phyloP scores from a whole-genome alignment of 2,797 vertebrate genomes.

The Champsocephalus gunnari region DNA sequence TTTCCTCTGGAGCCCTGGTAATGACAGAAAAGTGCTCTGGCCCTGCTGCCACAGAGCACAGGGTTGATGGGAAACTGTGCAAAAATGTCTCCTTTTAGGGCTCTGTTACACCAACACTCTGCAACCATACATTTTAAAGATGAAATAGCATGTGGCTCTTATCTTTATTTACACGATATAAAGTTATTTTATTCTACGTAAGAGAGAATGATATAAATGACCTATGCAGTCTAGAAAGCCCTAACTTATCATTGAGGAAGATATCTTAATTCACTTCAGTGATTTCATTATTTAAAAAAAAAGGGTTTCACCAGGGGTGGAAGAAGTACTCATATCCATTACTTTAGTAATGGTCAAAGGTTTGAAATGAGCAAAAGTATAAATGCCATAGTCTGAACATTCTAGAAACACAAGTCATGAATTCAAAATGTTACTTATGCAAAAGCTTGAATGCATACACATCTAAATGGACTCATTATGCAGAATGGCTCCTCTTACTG shows the following conservation, averaged over 20 bases:
- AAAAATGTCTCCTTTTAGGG: constrained; percentile 78
- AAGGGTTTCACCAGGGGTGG: background rate
- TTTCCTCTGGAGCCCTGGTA: constrained; percentile 70
- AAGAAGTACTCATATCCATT: too few species aligned
- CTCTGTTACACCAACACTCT: constrained; percentile 65
- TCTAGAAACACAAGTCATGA: too few species aligned
- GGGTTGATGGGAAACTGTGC: constrained; percentile 73
- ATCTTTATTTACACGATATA: constrained; percentile 73
- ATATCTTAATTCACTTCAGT: constrained; percentile 19
- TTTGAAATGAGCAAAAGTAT: too few species aligned
- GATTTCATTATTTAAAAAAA: constrained; percentile 13
- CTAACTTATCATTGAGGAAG: constrained; percentile 40
- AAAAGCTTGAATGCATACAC: too few species aligned
- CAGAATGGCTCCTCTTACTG: too few species aligned
- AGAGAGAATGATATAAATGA: constrained; percentile 47
- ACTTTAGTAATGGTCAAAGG: too few species aligned
- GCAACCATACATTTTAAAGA: constrained; percentile 67
- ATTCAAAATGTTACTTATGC: too few species aligned
- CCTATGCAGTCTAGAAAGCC: constrained; percentile 30
- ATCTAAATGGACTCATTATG: too few species aligned
- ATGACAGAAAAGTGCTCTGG: constrained; percentile 77
- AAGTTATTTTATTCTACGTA: constrained; percentile 42
- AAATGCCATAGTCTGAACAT: too few species aligned
- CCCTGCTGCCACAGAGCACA: constrained; percentile 59
- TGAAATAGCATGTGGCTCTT: constrained; percentile 63